These are phyloP conservation scores for Acanthurus leucopareius DNA, from an alignment of 2,797 vertebrate genomes.

Conservation along the genomic window DNA sequence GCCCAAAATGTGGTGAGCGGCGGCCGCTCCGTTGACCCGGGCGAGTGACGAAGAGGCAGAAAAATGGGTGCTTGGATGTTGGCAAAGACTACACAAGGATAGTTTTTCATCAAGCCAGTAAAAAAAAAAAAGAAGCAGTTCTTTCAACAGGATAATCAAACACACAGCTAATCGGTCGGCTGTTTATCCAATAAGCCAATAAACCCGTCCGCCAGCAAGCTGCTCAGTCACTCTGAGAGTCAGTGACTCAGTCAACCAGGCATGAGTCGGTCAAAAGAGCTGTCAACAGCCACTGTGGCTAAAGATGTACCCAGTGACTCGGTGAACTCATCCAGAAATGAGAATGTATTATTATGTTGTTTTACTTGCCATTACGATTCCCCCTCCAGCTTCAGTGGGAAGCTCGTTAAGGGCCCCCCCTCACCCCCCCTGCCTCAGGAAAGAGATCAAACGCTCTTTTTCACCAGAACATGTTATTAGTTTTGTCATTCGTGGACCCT, in stretches of 20 bases:
- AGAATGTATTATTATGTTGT: conserved; percentile 49
- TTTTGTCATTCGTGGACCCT: conserved; percentile 61
- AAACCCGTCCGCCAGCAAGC: conserved; percentile 30
- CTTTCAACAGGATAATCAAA: not conserved
- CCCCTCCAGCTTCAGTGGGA: conserved; percentile 36
- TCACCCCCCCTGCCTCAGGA: conserved; percentile 23
- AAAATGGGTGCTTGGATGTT: conserved; percentile 9
- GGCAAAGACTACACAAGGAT: not conserved
- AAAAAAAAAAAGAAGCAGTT: conserved; percentile 9
- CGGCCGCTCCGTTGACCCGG: conserved; percentile 41
- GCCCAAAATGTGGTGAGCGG: conserved; percentile 45
- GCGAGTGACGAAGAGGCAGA: conserved; percentile 26
- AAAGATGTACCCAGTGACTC: conserved; percentile 59
- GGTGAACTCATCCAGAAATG: conserved; percentile 48
- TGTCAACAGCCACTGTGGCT: conserved; percentile 38
- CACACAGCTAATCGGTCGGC: not conserved
- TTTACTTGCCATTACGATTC: conserved; percentile 54
- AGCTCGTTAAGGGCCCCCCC: conserved; percentile 62
- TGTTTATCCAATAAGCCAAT: conserved; percentile 28
- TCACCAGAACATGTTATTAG: conserved; percentile 69
- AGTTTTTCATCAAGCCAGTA: conserved; percentile 5
- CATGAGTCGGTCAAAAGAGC: conserved; percentile 25
- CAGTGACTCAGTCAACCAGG: conserved; percentile 43
- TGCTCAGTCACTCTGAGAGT: conserved; percentile 28
- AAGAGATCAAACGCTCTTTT: conserved; percentile 62